phyloP scores from a whole-genome alignment of 2,113 vertebrate species.

The Probosciger aterrimus region DNA sequence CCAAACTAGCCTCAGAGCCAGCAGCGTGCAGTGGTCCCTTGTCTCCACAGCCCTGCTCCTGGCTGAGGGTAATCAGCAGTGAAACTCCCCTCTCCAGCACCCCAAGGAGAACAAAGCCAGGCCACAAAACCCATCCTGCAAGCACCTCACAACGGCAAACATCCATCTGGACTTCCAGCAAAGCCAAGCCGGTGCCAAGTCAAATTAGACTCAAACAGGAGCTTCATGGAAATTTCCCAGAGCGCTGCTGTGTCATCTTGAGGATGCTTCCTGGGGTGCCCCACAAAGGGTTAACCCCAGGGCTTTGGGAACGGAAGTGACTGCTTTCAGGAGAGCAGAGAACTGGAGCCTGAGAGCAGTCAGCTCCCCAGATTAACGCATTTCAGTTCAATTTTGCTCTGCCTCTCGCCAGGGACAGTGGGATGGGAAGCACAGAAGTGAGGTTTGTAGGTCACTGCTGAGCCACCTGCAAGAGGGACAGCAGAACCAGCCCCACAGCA shows the following conservation, averaged over 20 bases:
- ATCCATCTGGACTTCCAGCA: not conserved
- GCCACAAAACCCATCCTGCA: not conserved
- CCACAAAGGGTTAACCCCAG: not conserved
- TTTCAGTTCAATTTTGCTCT: not conserved
- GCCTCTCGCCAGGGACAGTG: not conserved
- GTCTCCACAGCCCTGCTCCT: not conserved
- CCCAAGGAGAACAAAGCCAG: not conserved
- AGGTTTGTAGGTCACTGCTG: constrained; percentile 9
- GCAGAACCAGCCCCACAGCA: accelerated
- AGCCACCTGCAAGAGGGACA: not conserved
- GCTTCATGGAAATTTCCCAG: constrained; percentile 1
- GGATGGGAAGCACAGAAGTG: not conserved
- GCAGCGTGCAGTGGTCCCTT: accelerated
- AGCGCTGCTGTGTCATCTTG: not conserved
- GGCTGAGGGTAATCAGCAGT: not conserved
- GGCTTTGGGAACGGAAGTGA: not conserved
- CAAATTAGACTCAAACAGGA: not conserved
- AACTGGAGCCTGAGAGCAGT: not conserved
- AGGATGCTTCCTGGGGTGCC: not conserved
- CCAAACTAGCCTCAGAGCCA: not conserved
- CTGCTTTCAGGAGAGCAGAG: not conserved
- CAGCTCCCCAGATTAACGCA: not conserved
- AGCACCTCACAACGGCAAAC: not conserved
- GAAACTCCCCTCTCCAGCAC: not conserved
- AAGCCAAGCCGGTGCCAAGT: not conserved